Conservation (phyloP, 1,140 invertebrate genomes). For the Chironomus tepperi region DNA sequence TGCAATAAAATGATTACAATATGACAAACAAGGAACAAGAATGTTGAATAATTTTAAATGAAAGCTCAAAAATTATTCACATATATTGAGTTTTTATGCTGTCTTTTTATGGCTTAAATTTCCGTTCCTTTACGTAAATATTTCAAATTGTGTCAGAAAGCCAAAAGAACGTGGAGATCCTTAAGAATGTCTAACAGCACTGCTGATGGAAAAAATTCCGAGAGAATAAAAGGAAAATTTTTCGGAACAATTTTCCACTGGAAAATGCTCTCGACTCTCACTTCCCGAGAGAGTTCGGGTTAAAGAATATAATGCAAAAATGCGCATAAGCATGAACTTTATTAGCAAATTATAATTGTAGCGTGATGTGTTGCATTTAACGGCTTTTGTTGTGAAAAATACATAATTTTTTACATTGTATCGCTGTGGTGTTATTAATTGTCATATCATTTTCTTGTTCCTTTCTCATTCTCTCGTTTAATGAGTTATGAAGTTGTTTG, state of each 20-base stretch:
- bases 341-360: not conserved
- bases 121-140: too few species aligned
- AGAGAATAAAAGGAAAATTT: not conserved
- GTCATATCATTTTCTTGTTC: not conserved
- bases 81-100: not conserved
- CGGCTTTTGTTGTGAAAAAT: not conserved
- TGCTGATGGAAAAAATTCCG: too few species aligned
- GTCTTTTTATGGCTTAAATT: too few species aligned
- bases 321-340: slow-evolving; percentile 17
- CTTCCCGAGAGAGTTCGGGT: too few species aligned
- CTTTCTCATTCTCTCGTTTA: too few species aligned
- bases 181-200: too few species aligned
- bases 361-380: slow-evolving; percentile 12
- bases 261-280: not conserved
- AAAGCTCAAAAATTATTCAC: slow-evolving; percentile 1
- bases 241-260: slow-evolving; percentile 23
- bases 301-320: not conserved
- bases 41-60: slow-evolving; percentile 5
- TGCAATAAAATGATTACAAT: not conserved
- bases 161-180: too few species aligned
- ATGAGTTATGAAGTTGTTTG: too few species aligned
- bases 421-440: not conserved
- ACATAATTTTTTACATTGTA: not conserved
- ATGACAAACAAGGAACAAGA: not conserved
- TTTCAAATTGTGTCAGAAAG: too few species aligned